These are phyloP conservation scores for Platycheirus albimanus DNA, from an alignment of 2,888 invertebrate genomes.

Conservation along the genomic window DNA sequence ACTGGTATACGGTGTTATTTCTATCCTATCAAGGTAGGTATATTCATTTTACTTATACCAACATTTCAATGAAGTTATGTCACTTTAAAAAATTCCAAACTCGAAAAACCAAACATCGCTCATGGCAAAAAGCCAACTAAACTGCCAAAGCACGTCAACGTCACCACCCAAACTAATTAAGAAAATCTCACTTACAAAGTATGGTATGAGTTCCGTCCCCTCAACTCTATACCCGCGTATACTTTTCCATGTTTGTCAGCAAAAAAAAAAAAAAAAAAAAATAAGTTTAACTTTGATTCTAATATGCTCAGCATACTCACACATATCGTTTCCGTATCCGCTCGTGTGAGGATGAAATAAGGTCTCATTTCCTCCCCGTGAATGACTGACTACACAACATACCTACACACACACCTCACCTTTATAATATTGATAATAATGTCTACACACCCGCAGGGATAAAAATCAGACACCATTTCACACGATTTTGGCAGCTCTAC, in stretches of 20 bases:
- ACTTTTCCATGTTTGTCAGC: neutral
- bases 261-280: no score
- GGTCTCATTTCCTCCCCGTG: neutral
- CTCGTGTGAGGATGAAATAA: slow-evolving; percentile 22
- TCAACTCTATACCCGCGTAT: neutral
- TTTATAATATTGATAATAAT: slow-evolving; percentile 42
- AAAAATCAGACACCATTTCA: slow-evolving; percentile 32
- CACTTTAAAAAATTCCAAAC: no score
- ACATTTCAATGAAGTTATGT: no score
- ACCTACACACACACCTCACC: no score
- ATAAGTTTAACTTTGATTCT: neutral
- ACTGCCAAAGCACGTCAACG: slow-evolving; percentile 42
- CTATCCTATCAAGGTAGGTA: no score
- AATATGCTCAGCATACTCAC: neutral
- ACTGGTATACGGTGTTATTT: no score
- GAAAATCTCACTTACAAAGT: slow-evolving; percentile 18
- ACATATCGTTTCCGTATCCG: neutral
- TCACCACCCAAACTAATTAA: slow-evolving; percentile 62
- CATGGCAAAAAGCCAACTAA: slow-evolving; percentile 48
- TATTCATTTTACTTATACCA: no score
- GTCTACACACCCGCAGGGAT: slow-evolving; percentile 28
- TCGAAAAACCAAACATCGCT: slow-evolving; percentile 33
- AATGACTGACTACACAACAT: neutral
- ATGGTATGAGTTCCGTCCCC: neutral
- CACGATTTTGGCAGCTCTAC: slow-evolving; percentile 49